Base-by-base conservation (phyloP, 1,140 invertebrate genomes). In the Orchestia grillus region DNA sequence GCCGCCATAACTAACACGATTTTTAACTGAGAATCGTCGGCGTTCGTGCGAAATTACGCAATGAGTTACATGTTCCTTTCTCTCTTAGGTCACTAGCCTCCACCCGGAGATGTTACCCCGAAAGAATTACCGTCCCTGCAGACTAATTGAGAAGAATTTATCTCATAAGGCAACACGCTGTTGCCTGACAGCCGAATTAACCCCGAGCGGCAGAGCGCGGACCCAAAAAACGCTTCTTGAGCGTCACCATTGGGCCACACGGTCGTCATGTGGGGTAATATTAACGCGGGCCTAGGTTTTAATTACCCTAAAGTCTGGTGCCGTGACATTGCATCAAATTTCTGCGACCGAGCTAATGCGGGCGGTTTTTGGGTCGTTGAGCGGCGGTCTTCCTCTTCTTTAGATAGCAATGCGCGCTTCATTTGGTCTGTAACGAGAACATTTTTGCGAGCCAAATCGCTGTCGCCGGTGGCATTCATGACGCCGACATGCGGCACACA, bases 391-490 rank as follows among this genome's bases (percentile, higher is more conserved):
- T 94, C 44, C 44, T 42, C 92, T 94, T 94, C 92, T 94, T 94
- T 94, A 94, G 92, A 94, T 45, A 45, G 92, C 92, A 94, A 94
- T 94, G 92, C 92, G 44, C 92, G 92, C 92, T 94, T 94, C 92
- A 94, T 94, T 94, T 94, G 92, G 44, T 11, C 44, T 44, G 92
- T 94, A 94, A 94, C 92, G 92, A 44, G 92, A 11, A 40, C 92
- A 47, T 94, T 94, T 94, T 44, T 44, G 44, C 43, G 44, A 40
- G 44, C 6, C 43, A 47, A 94, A 94, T 94, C 92, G 92, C 92
- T 40, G 92, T 28, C 92, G 36, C 92, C 23, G 92, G 43, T 94
- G 92, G 43, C 44, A 44, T 94, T 94, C 92, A 94, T 94, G 92
- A 40, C 44, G 40, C 43, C 6, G 40, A 8, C 92, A 94, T 11